Evolutionary conservation across 2,113 vertebrate species (phyloP).

Genomic region (Lycaon pictus): DNA sequence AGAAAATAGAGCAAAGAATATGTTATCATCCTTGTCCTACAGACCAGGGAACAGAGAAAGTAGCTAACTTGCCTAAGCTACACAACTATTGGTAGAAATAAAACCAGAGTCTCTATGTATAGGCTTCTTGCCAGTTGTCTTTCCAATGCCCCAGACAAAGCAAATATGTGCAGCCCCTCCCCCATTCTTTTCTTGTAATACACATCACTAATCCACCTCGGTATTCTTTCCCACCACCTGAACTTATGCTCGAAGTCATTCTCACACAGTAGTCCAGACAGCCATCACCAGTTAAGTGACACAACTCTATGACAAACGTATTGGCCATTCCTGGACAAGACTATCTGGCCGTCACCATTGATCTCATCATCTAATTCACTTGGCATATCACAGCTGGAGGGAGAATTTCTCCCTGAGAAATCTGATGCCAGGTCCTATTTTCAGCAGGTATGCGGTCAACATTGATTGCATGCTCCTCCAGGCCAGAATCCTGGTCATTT

Average conservation of each 20-base stretch:
- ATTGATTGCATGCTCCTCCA: background rate
- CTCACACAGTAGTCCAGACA: background rate
- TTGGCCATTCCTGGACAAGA: background rate
- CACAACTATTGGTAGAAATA: background rate
- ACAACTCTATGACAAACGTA: background rate
- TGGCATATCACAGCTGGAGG: background rate
- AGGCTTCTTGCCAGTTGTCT: background rate
- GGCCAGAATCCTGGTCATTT: background rate
- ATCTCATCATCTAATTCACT: background rate
- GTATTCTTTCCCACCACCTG: background rate
- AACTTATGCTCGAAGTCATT: background rate
- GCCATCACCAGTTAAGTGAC: background rate
- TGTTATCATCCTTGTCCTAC: background rate
- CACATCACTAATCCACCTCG: background rate
- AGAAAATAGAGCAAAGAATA: background rate
- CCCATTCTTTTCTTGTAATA: background rate
- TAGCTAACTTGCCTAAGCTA: background rate
- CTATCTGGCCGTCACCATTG: background rate
- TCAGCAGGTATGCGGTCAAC: background rate
- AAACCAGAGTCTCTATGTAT: background rate
- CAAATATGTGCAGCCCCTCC: background rate
- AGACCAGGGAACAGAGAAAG: background rate
- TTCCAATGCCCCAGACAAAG: background rate
- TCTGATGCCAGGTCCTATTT: background rate
- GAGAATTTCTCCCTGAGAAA: constrained; percentile 17